A percentile compares a stretch with the other conserved stretches of the same genome.
phyloP scores from a whole-genome alignment of 2,113 vertebrate species.

The Speoplatyrhinus poulsoni region DNA sequence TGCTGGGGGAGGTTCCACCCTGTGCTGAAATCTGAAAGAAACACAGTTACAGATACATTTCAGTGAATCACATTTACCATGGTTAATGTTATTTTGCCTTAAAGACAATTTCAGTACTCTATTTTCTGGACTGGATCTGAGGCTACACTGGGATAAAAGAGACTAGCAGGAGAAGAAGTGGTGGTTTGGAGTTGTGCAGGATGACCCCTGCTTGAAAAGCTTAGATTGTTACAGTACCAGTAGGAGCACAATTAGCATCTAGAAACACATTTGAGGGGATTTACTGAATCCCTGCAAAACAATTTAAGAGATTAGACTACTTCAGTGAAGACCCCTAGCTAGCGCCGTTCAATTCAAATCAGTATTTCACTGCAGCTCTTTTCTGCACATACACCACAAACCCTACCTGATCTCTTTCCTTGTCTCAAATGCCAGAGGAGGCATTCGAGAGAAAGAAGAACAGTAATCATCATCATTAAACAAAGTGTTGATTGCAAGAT shows the following conservation, averaged over 20 bases:
- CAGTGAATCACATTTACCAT: not conserved
- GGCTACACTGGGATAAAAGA: conserved; percentile 6
- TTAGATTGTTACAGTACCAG: not conserved
- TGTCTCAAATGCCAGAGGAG: not conserved
- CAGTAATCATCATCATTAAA: conserved; percentile 42
- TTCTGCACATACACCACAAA: conserved; percentile 2
- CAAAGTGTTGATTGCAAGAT: conserved; percentile 36
- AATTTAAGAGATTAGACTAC: not conserved
- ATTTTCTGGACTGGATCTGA: conserved; percentile 15
- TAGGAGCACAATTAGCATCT: not conserved
- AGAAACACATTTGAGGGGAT: conserved; percentile 1
- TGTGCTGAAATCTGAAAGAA: conserved; percentile 69
- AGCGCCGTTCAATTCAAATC: conserved; percentile 7
- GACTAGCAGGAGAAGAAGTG: not conserved
- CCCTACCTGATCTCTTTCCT: conserved; percentile 12
- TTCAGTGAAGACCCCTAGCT: not conserved
- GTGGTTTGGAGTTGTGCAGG: not conserved
- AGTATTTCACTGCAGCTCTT: conserved; percentile 3
- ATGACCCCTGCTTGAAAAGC: not conserved
- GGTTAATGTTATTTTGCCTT: conserved; percentile 16
- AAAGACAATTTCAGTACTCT: conserved; percentile 2
- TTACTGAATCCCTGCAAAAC: not conserved
- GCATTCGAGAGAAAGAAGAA: conserved; percentile 22
- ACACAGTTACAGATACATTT: conserved; percentile 21
- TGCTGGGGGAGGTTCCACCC: conserved; percentile 81